Percentiles rank a stretch among this genome's conserved stretches.
Evolutionary conservation across 35 echinoderm and acorn worm genomes (phyloP).

Genomic region (Patiria miniata): DNA sequence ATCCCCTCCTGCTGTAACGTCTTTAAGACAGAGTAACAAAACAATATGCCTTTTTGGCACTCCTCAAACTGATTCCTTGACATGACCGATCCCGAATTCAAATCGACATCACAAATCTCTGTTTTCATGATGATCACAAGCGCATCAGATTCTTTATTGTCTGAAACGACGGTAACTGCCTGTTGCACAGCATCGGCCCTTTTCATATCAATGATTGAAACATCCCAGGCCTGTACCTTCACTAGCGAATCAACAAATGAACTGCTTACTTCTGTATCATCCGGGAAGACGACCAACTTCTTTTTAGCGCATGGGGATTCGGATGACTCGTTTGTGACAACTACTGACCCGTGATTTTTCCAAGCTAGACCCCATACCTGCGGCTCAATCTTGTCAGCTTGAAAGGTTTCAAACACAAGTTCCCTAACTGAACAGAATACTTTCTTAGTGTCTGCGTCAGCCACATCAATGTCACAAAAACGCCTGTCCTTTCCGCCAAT

Average conservation of each 20-base stretch:
- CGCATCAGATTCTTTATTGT: background rate
- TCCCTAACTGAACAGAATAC: slow-evolving; percentile 38
- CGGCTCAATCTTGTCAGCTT: background rate
- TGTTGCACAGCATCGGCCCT: background rate
- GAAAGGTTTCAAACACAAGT: slow-evolving; percentile 34
- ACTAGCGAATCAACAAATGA: background rate
- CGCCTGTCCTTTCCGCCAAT: background rate
- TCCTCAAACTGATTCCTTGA: slow-evolving; percentile 3
- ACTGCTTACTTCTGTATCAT: slow-evolving; percentile 10
- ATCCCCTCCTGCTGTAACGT: background rate
- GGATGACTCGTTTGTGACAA: background rate
- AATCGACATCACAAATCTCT: background rate
- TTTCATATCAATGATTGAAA: background rate
- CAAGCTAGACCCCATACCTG: slow-evolving; percentile 44
- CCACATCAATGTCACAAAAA: slow-evolving; percentile 40
- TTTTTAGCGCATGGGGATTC: background rate
- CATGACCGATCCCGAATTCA: background rate
- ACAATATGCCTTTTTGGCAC: background rate
- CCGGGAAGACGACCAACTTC: slow-evolving; percentile 32
- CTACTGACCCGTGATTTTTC: background rate
- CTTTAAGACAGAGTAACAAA: background rate
- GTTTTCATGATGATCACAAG: slow-evolving; percentile 6
- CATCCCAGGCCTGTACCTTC: background rate
- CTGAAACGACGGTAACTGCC: background rate
- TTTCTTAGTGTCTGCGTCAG: slow-evolving; percentile 40